Conservation (phyloP, 2,113 vertebrate species). For the Alligator sinensis region DNA sequence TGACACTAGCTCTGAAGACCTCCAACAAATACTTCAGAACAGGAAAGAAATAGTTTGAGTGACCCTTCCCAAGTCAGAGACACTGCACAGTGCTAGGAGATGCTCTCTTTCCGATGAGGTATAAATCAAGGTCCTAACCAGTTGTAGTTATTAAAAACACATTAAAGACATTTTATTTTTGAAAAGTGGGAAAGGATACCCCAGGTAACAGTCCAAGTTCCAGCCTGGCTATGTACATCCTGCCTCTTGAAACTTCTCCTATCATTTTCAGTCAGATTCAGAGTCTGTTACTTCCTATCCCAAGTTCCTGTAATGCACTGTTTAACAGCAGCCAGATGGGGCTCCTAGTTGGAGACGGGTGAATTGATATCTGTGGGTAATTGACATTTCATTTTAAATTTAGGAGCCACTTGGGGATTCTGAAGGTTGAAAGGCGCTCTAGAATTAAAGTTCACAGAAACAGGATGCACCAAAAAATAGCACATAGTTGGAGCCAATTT, state of each 20-base stretch:
- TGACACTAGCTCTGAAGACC: not conserved
- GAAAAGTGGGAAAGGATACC: not conserved
- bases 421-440: not conserved
- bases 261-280: not conserved
- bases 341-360: not conserved
- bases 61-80: not conserved
- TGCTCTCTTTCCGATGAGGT: not conserved
- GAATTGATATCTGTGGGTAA: not conserved
- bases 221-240: not conserved
- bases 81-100: not conserved
- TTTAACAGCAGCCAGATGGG: not conserved
- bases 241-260: not conserved
- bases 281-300: not conserved
- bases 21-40: not conserved
- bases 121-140: not conserved
- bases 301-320: not conserved
- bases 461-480: too few species aligned
- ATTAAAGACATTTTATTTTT: not conserved
- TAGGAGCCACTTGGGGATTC: not conserved
- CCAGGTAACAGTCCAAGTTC: not conserved
- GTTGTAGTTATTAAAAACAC: not conserved
- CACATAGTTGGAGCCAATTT: too few species aligned
- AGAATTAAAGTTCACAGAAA: too few species aligned
- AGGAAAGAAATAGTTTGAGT: not conserved
- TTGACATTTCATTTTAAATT: not conserved